These are phyloP conservation scores for Kuschelorhynchus macadamiae DNA, from an alignment of 2,888 invertebrate species.

Conservation along the genomic window DNA sequence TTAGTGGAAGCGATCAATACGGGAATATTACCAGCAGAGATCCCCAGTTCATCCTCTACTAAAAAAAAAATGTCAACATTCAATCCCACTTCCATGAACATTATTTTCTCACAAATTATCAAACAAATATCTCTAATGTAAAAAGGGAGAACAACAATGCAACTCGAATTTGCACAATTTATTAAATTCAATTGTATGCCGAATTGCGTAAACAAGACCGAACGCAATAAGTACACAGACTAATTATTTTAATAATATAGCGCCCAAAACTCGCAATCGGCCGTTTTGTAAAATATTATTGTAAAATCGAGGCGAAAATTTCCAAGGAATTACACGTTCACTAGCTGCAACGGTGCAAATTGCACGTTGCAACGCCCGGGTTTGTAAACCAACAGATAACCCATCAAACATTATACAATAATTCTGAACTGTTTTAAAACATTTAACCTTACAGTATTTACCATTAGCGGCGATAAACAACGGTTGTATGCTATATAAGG, in stretches of 20 bases:
- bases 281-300: slow-evolving; percentile 40
- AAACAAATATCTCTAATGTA: too few relatives aligned
- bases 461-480: slow-evolving; percentile 8
- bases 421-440: slow-evolving; percentile 31
- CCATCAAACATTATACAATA: slow-evolving; percentile 39
- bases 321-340: slow-evolving; percentile 35
- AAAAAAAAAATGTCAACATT: too few relatives aligned
- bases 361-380: slow-evolving; percentile 31
- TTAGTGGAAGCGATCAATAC: too few relatives aligned
- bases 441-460: slow-evolving; percentile 16
- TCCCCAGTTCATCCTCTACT: too few relatives aligned
- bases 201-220: slow-evolving; percentile 29
- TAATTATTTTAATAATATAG: slow-evolving; percentile 36
- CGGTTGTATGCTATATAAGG: too few relatives aligned
- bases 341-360: slow-evolving; percentile 38
- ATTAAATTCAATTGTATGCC: slow-evolving; percentile 5
- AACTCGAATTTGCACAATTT: not conserved
- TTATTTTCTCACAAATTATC: too few relatives aligned
- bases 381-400: slow-evolving; percentile 37
- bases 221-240: slow-evolving; percentile 26
- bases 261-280: slow-evolving; percentile 30
- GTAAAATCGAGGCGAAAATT: slow-evolving; percentile 37
- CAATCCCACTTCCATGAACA: too few relatives aligned
- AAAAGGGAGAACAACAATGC: too few relatives aligned
- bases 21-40: too few relatives aligned